Percentiles rank a stretch among this genome's conserved stretches.
These are phyloP conservation scores for Heliothis virescens DNA, from an alignment of 1,140 invertebrate genomes.

Conservation along the genomic window DNA sequence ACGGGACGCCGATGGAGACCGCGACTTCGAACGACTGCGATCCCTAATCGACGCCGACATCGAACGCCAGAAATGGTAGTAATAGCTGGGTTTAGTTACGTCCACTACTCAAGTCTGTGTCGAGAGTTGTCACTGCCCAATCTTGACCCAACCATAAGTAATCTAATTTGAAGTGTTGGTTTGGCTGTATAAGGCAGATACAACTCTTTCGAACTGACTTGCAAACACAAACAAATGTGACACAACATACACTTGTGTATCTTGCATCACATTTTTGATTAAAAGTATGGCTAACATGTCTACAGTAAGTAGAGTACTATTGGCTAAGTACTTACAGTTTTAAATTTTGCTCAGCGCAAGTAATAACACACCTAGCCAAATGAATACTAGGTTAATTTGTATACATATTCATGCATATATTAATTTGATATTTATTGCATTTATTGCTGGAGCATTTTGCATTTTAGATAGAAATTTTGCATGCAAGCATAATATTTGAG, in stretches of 20 bases:
- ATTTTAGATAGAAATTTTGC: conserved; percentile 53
- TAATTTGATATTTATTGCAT: conserved; percentile 30
- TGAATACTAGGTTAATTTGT: conserved; percentile 79
- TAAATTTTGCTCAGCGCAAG: conserved; percentile 83
- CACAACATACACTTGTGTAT: neutral
- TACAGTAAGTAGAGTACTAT: conserved; percentile 48
- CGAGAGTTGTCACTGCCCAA: conserved; percentile 2
- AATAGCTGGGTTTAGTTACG: conserved; percentile 57
- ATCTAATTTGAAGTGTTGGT: neutral
- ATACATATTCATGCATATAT: conserved; percentile 67
- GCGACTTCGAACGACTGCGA: conserved; percentile 77
- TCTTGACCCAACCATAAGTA: neutral
- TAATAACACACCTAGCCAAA: conserved; percentile 83
- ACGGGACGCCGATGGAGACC: conserved; percentile 67
- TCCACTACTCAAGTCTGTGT: conserved; percentile 45
- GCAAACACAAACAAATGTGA: conserved; percentile 1
- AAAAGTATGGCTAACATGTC: conserved; percentile 57
- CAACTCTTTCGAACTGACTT: neutral
- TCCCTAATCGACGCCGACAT: conserved; percentile 66
- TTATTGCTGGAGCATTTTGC: conserved; percentile 49
- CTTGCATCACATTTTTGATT: conserved; percentile 25
- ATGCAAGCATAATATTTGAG: conserved; percentile 60
- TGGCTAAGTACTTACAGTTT: conserved; percentile 78
- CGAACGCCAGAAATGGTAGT: conserved; percentile 65
- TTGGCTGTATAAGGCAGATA: neutral